Conservation (phyloP, 1,140 invertebrate genomes). For the Papilio machaon region DNA sequence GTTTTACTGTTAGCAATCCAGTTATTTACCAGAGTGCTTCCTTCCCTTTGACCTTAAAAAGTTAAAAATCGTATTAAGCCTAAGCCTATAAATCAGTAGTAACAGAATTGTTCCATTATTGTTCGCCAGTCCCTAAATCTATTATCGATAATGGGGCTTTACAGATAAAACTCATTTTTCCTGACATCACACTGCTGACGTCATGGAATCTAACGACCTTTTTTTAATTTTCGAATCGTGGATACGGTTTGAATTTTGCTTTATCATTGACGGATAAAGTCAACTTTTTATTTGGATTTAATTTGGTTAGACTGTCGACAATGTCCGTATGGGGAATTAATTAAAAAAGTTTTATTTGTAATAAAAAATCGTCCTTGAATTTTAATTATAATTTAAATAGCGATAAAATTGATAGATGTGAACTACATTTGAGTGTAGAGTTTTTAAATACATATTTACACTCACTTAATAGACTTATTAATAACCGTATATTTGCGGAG, state of each 20-base stretch:
- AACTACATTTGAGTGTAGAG: too few species aligned
- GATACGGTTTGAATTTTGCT: not conserved
- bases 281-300: not conserved
- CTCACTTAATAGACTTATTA: too few species aligned
- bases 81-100: too few species aligned
- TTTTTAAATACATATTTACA: too few species aligned
- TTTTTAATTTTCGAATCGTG: not conserved
- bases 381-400: not conserved
- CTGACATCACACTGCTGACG: slow-evolving; percentile 1
- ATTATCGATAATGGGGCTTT: not conserved
- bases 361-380: not conserved
- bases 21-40: too few species aligned
- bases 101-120: not conserved
- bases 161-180: not conserved
- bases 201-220: not conserved
- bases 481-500: too few species aligned
- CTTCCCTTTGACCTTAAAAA: too few species aligned
- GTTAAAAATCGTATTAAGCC: too few species aligned
- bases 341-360: not conserved
- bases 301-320: not conserved
- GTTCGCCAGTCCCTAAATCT: not conserved
- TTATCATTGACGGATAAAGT: not conserved
- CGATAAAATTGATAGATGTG: not conserved
- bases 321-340: not conserved
- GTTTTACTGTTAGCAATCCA: too few species aligned